Conservation (phyloP, 2,888 invertebrate genomes). For the Glaucopsyche alexis region DNA sequence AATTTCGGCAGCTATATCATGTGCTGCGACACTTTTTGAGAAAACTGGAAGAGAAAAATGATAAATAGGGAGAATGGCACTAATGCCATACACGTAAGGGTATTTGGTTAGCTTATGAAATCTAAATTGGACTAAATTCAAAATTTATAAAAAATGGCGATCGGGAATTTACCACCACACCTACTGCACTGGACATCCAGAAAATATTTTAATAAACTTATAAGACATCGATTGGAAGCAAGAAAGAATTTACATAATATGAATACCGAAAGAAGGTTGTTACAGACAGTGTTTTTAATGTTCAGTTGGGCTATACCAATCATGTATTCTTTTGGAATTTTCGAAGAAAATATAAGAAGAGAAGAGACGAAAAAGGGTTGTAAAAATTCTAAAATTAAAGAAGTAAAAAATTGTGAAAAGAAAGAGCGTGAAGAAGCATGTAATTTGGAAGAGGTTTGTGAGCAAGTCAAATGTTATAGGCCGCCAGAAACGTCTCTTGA, state of each 20-base stretch:
- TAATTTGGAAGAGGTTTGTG: constrained; percentile 3
- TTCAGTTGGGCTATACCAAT: constrained; percentile 16
- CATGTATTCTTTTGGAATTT: constrained; percentile 9
- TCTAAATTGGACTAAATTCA: not conserved
- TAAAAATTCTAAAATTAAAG: not conserved
- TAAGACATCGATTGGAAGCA: constrained; percentile 42
- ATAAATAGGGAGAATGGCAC: constrained; percentile 45
- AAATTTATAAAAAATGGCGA: constrained; percentile 35
- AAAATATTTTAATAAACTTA: constrained; percentile 45
- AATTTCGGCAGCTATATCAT: constrained; percentile 54
- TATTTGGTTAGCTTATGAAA: too few species aligned
- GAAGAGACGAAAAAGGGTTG: not conserved
- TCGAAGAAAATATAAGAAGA: constrained; percentile 41
- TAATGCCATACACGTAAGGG: not conserved
- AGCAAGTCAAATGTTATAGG: not conserved
- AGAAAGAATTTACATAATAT: constrained; percentile 34
- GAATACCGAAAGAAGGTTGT: constrained; percentile 41
- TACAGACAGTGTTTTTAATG: constrained; percentile 37
- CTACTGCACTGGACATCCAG: constrained; percentile 55
- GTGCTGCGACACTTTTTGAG: constrained; percentile 52
- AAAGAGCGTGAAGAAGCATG: not conserved
- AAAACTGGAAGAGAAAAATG: constrained; percentile 40
- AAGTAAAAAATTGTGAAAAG: not conserved
- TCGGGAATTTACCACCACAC: constrained; percentile 56
- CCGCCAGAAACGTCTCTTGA: not conserved